Conservation (phyloP, 1,140 invertebrate genomes). For the Thrips palmi region DNA sequence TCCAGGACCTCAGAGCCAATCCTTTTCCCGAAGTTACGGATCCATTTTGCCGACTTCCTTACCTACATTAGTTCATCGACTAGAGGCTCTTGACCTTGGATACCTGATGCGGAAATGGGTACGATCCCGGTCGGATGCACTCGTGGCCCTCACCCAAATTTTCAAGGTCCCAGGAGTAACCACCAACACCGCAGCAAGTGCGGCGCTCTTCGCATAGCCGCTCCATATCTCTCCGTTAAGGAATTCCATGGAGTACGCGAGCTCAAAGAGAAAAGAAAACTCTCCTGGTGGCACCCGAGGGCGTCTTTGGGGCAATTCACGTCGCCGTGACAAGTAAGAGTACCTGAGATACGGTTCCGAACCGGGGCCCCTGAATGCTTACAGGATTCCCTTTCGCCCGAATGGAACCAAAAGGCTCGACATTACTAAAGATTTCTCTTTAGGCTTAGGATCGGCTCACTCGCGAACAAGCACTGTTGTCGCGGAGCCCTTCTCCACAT, state of each 20-base stretch:
- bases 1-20: slow-evolving; percentile 32
- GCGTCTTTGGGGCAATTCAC: slow-evolving; percentile 45
- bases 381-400: slow-evolving; percentile 47
- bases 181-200: slow-evolving; percentile 47
- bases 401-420: slow-evolving; percentile 5
- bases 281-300: slow-evolving; percentile 51
- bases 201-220: slow-evolving; percentile 48
- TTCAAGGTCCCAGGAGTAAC: slow-evolving; percentile 51
- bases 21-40: slow-evolving; percentile 65
- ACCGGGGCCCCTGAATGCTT: slow-evolving; percentile 50
- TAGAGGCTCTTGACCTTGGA: slow-evolving; percentile 79
- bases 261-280: slow-evolving; percentile 64
- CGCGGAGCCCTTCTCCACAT: slow-evolving; percentile 68
- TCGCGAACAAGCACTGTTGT: slow-evolving; percentile 75
- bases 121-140: slow-evolving; percentile 44
- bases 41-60: slow-evolving; percentile 69
- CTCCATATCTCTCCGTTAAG: slow-evolving; percentile 48
- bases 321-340: slow-evolving; percentile 38
- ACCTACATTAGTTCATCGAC: slow-evolving; percentile 77
- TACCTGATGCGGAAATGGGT: slow-evolving; percentile 72
- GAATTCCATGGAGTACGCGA: slow-evolving; percentile 52
- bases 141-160: slow-evolving; percentile 51
- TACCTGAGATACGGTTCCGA: slow-evolving; percentile 34
- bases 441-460: slow-evolving; percentile 68
- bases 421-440: slow-evolving; percentile 23